phyloP scores from a whole-genome alignment of 1,140 invertebrate genomes.

The Anthonomus grandis region DNA sequence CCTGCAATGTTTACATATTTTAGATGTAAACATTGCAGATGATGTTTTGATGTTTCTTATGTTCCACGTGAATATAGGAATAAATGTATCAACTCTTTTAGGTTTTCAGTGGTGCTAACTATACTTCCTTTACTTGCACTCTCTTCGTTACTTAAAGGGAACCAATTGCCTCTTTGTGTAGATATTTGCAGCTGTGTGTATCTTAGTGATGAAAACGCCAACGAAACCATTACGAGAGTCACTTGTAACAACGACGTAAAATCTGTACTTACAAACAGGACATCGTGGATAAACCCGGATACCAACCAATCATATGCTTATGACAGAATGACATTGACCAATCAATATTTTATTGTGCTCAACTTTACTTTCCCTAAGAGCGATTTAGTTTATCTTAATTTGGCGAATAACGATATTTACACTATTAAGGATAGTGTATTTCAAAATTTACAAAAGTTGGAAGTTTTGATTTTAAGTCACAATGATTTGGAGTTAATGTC shows the following conservation, averaged over 20 bases:
- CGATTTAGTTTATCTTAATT: constrained; percentile 30
- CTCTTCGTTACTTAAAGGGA: no score
- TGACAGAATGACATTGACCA: constrained; percentile 17
- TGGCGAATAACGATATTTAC: constrained; percentile 53
- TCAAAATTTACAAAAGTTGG: constrained; percentile 58
- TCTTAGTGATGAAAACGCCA: not conserved
- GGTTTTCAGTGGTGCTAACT: no score
- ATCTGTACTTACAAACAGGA: constrained; percentile 9
- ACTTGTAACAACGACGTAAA: constrained; percentile 22
- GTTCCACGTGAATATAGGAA: no score
- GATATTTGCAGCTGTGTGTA: constrained; percentile 19
- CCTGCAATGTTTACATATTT: no score
- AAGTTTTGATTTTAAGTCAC: constrained; percentile 63
- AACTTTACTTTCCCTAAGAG: constrained; percentile 31
- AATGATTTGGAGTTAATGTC: constrained; percentile 60
- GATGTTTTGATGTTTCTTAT: no score
- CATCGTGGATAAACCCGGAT: constrained; percentile 24
- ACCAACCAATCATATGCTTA: constrained; percentile 26
- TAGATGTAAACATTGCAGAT: no score
- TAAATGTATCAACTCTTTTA: no score
- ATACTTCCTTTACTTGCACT: no score
- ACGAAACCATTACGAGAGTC: no score
- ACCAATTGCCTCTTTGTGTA: constrained; percentile 18
- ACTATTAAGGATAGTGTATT: constrained; percentile 61
- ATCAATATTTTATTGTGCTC: constrained; percentile 29